phyloP scores from a whole-genome alignment of 2,797 vertebrate genomes.

The Cryptoblepharus egeriae region DNA sequence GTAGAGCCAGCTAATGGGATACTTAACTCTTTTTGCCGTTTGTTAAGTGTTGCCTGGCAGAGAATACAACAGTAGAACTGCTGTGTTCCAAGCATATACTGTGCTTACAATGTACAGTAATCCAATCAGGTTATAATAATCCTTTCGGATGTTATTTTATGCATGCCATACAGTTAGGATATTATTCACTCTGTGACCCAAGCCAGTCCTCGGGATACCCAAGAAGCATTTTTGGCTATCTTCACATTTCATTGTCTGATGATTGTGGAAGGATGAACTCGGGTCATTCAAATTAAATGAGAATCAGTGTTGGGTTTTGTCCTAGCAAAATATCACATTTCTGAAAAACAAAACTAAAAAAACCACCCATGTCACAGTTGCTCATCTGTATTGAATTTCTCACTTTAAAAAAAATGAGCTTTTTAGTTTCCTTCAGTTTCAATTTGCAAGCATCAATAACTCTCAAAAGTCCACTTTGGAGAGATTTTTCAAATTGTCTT shows the following conservation, averaged over 20 bases:
- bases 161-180: not conserved
- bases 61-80: not conserved
- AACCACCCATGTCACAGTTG: not conserved
- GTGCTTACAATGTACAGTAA: not conserved
- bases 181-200: not conserved
- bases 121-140: too few species aligned
- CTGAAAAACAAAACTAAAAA: not conserved
- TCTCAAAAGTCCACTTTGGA: slow-evolving; percentile 5
- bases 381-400: not conserved
- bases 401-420: not conserved
- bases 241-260: not conserved
- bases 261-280: not conserved
- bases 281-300: not conserved
- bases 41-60: not conserved
- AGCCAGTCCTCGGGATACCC: not conserved
- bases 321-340: not conserved
- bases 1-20: not conserved
- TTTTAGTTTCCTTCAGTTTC: slow-evolving; percentile 40
- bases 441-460: not conserved
- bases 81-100: not conserved
- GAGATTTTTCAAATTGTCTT: slow-evolving; percentile 5
- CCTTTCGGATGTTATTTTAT: not conserved
- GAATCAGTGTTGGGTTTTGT: not conserved
- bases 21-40: not conserved
- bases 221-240: not conserved